Evolutionary conservation across 1,140 invertebrate genomes (phyloP), one percentile per base, ranked within the genome.

Genomic region (Drosophila simulans): DNA sequence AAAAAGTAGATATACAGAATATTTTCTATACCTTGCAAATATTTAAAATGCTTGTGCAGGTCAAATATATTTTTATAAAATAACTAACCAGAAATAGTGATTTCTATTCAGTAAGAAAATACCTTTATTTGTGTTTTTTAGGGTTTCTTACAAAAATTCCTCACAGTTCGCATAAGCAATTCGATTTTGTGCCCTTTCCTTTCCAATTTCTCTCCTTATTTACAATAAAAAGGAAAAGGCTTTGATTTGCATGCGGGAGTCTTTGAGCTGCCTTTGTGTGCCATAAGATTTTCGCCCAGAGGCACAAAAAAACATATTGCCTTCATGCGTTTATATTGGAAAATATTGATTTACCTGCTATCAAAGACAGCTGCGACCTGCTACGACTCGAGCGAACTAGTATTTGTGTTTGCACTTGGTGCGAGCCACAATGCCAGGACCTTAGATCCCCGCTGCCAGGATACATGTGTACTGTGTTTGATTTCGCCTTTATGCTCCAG

Each of bases 261-360:
- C 52, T 62, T 35, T 62, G 51, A 60, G 43, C 48, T 64, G 42
- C 57, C 58, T 63, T 84, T 80, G 81, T 84, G 64, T 77, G 66
- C 27, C 55, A 60, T 37, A 76, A 72, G 71, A 63, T 52, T 80
- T 72, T 62, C 11, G 45, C 52, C 10, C 17, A 40, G 22, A 40
- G 22, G 17, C 15, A 39, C 45, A 51, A 13, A 39, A 39, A 48
- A 64, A 71, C 64, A 80, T 75, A 68, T 81, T 75, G 70, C 66
- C 70, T 66, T 73, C 72, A 80, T 78, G 64, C 69, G 82, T 86
- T 86, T 80, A 79, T 81, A 86, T 89, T 89, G 84, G 72, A 89
- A 89, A 83, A 80, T 88, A 88, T 88, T 88, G 84, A 88, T 88
- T 88, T 89, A 88, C 84, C 84, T 84, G 84, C 84, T 64, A 89